Evolutionary conservation across 2,797 vertebrate genomes (phyloP), one percentile per base, ranked within the genome.

Genomic region (Labroides dimidiatus): DNA sequence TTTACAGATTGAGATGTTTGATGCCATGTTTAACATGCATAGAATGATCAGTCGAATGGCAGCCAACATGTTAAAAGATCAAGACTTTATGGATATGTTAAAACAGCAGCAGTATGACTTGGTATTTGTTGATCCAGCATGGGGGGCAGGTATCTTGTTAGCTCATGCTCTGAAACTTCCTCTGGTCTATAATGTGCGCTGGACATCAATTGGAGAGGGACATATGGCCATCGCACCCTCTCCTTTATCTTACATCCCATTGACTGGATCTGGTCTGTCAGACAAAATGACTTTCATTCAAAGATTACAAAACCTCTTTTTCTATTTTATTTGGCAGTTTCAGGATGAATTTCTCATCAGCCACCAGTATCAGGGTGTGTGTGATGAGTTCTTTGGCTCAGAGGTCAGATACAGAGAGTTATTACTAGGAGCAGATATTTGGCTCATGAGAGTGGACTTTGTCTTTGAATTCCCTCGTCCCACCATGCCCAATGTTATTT

Each of bases 401-500:
- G 79, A 82, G 20, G 64, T 90, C 8, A 72, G 73, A 60, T 92
- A 84, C n/a, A 62, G 24, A 51, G 37, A 87, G 0, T 70, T 93
- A 39, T 65, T 93, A 45, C 88, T 83, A 17, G 85, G 76, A 1
- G 92, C 93, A 3, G 91, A 94, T 27, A 71, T 94, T n/a, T 93
- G 92, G 88, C 86, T 94, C 1, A 94, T 93, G 91, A 88, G 87
- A 67, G 88, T 86, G 4, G 91, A 94, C 70, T 94, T 93, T 81
- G 89, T 93, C 4, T 92, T 94, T 37, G 92, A 94, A 53, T 94
- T 89, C 42, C 92, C 93, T 15, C 88, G 92, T 0, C 93, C 93
- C n/a, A 92, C 92, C 10, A 93, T 94, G 93, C 94, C 94, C 6
- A 94, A 94, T 43, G n/a, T 90, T 0, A 61, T 93, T 30, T 94